These are phyloP conservation scores for Macrocentrus cingulum DNA, from an alignment of 1,140 invertebrate species.

Conservation along the genomic window DNA sequence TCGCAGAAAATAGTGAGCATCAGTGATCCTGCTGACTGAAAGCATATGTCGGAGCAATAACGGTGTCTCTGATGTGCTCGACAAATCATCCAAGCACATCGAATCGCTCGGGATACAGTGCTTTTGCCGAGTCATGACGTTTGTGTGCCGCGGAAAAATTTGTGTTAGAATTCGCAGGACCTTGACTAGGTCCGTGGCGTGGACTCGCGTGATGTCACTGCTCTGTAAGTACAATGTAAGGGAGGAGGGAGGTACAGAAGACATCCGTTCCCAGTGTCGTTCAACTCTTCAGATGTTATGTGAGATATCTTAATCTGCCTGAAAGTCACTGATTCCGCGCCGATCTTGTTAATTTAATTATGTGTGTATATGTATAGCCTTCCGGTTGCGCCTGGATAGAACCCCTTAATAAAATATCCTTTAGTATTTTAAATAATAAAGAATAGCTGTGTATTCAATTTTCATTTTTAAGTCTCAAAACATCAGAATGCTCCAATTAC, in stretches of 20 bases:
- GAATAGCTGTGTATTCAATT: too few species aligned
- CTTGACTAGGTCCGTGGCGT: not conserved
- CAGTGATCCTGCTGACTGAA: not conserved
- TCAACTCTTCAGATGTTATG: not conserved
- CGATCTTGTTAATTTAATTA: not conserved
- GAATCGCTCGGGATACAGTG: not conserved
- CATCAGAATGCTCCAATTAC: too few species aligned
- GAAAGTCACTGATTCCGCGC: not conserved
- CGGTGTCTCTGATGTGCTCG: constrained; percentile 41
- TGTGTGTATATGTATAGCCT: too few species aligned
- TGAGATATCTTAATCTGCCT: not conserved
- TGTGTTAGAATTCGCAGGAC: not conserved
- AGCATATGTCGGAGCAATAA: constrained; percentile 30
- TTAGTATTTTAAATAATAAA: too few species aligned
- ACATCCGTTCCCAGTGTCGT: constrained; percentile 16
- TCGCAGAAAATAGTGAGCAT: too few species aligned
- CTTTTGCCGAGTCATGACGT: too few species aligned
- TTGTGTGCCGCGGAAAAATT: not conserved
- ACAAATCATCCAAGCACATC: constrained; percentile 39
- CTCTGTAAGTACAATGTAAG: constrained; percentile 8
- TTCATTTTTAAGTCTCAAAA: too few species aligned
- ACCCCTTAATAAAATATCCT: too few species aligned
- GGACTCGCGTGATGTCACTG: constrained; percentile 15
- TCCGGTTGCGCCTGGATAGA: too few species aligned
- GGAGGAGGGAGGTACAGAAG: constrained; percentile 4